Conservation (phyloP, 2,797 vertebrate genomes). For the Propithecus deckenii region DNA sequence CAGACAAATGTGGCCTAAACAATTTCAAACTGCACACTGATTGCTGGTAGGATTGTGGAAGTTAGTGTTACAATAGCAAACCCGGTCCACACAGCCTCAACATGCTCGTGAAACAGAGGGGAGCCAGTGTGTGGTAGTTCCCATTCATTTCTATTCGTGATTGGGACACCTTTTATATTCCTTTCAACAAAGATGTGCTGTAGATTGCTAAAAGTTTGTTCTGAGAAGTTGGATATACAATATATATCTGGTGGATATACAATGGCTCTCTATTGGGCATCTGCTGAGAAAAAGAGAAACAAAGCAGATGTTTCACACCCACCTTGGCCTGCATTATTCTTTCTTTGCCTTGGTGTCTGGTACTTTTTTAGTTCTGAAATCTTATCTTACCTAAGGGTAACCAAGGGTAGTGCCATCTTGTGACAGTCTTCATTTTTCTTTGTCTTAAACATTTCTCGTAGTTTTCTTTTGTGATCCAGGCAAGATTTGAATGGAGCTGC, state of each 20-base stretch:
- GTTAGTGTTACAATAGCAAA: neutral
- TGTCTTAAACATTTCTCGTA: neutral
- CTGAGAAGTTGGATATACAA: neutral
- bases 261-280: neutral
- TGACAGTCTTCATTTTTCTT: neutral
- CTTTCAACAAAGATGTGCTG: neutral
- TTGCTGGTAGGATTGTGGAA: neutral
- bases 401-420: neutral
- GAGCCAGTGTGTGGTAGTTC: rapidly evolving
- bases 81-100: rapidly evolving
- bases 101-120: too few relatives aligned
- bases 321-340: rapidly evolving
- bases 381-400: neutral
- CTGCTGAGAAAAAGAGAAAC: neutral
- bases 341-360: too few relatives aligned
- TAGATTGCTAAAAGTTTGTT: neutral
- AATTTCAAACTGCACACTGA: neutral
- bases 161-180: neutral
- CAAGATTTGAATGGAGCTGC: neutral
- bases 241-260: neutral
- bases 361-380: neutral
- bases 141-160: neutral
- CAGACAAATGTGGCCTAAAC: neutral
- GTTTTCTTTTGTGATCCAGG: neutral
- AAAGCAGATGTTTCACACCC: too few relatives aligned